phyloP scores from a whole-genome alignment of 1,140 invertebrate species.

The Bombus cullumanus region DNA sequence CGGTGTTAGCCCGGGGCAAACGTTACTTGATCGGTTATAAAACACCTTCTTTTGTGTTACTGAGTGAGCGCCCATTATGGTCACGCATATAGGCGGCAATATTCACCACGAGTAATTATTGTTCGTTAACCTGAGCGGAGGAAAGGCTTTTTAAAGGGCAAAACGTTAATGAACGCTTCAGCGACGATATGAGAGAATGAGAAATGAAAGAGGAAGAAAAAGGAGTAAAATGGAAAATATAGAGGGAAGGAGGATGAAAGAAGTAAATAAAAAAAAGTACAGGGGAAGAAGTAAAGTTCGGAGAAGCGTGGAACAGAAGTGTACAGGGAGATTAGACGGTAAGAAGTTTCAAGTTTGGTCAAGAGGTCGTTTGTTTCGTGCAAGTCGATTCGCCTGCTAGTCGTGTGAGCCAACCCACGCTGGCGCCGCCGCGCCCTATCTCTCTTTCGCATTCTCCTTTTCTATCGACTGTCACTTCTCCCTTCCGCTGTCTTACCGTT shows the following conservation, averaged over 20 bases:
- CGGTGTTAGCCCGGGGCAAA: neutral
- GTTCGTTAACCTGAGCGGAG: too few species aligned
- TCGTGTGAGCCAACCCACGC: constrained; percentile 76
- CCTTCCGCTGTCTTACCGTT: constrained; percentile 9
- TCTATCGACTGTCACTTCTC: constrained; percentile 44
- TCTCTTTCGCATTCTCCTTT: constrained; percentile 59
- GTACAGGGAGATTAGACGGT: constrained; percentile 16
- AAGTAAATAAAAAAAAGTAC: neutral
- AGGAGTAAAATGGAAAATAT: too few species aligned
- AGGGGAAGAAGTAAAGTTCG: neutral
- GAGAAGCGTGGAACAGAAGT: neutral
- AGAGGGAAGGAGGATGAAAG: too few species aligned
- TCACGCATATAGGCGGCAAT: too few species aligned
- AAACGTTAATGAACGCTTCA: neutral
- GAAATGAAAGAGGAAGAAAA: neutral
- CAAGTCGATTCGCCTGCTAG: constrained; percentile 58
- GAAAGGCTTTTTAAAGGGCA: too few species aligned
- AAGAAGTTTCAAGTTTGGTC: constrained; percentile 65
- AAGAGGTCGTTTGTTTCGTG: constrained; percentile 74
- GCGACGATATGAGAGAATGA: neutral
- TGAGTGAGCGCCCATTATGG: too few species aligned
- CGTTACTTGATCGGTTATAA: neutral
- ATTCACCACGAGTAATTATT: too few species aligned
- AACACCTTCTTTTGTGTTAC: neutral
- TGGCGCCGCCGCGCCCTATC: constrained; percentile 78